These are phyloP conservation scores for Cabera pusaria DNA, from an alignment of 2,888 invertebrate species.

Conservation along the genomic window DNA sequence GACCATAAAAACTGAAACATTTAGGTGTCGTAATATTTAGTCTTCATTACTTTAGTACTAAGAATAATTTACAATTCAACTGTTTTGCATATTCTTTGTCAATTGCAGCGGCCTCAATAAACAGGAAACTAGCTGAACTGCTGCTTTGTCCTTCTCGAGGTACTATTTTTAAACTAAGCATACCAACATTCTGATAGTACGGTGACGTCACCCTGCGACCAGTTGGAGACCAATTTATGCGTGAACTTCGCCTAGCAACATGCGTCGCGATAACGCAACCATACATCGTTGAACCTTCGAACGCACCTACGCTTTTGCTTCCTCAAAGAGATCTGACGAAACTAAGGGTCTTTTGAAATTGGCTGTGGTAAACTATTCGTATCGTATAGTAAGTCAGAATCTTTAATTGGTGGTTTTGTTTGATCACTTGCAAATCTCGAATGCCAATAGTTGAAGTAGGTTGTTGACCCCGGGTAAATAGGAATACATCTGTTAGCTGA, in stretches of 20 bases:
- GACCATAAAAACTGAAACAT: background rate
- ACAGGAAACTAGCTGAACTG: constrained; percentile 17
- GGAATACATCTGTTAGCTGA: constrained; percentile 26
- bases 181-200: constrained; percentile 42
- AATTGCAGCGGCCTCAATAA: constrained; percentile 12
- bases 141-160: constrained; percentile 12
- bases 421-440: constrained; percentile 31
- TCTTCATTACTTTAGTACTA: no score
- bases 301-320: constrained; percentile 16
- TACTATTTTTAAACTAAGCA: constrained; percentile 14
- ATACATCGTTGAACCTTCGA: constrained; percentile 14
- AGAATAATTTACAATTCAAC: constrained; percentile 6
- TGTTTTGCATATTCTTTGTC: constrained; percentile 21
- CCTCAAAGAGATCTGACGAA: constrained; percentile 8
- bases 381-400: no score
- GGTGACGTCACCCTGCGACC: constrained; percentile 67
- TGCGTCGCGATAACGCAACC: constrained; percentile 47
- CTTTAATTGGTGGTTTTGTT: constrained; percentile 27
- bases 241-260: constrained; percentile 63
- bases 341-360: constrained; percentile 13
- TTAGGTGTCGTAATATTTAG: no score
- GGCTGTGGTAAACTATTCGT: constrained; percentile 19
- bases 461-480: constrained; percentile 30
- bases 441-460: constrained; percentile 23
- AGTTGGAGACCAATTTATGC: constrained; percentile 52